Evolutionary conservation across 2,797 vertebrate genomes (phyloP).

Genomic region (Tadarida brasiliensis): DNA sequence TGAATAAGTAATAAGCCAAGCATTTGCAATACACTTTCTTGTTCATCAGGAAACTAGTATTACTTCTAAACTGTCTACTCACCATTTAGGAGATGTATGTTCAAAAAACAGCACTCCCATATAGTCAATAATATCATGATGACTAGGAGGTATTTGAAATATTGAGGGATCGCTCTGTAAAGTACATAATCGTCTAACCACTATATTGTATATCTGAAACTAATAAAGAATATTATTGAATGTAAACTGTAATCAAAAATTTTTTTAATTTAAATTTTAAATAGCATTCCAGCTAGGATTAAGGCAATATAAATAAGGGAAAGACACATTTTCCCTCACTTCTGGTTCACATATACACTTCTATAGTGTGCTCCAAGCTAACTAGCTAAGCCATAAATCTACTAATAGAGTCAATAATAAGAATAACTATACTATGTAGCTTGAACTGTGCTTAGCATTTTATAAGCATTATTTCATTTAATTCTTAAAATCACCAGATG

Average conservation of each 20-base stretch:
- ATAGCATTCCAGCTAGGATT: neutral
- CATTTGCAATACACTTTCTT: conserved; percentile 32
- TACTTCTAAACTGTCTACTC: conserved; percentile 9
- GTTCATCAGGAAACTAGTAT: conserved; percentile 26
- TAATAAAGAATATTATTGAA: neutral
- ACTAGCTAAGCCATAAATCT: conserved; percentile 40
- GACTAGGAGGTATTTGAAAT: neutral
- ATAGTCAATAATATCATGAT: neutral
- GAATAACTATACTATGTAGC: neutral
- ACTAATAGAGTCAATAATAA: conserved; percentile 20
- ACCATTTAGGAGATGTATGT: neutral
- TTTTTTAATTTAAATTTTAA: neutral
- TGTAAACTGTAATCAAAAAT: neutral
- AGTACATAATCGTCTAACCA: neutral
- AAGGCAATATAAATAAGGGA: conserved; percentile 42
- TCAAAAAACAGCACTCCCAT: neutral
- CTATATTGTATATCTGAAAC: neutral
- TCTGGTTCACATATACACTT: conserved; percentile 10
- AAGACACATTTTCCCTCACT: neutral
- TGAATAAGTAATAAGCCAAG: conserved; percentile 27
- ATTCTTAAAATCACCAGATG: neutral
- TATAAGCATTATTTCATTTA: conserved; percentile 41
- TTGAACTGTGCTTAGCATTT: neutral
- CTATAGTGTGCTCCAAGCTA: neutral
- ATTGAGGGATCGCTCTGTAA: neutral